Percentiles rank a stretch among this genome's conserved stretches.
Evolutionary conservation across 2,888 invertebrate species (phyloP).

Genomic region (Osmoderma eremita): DNA sequence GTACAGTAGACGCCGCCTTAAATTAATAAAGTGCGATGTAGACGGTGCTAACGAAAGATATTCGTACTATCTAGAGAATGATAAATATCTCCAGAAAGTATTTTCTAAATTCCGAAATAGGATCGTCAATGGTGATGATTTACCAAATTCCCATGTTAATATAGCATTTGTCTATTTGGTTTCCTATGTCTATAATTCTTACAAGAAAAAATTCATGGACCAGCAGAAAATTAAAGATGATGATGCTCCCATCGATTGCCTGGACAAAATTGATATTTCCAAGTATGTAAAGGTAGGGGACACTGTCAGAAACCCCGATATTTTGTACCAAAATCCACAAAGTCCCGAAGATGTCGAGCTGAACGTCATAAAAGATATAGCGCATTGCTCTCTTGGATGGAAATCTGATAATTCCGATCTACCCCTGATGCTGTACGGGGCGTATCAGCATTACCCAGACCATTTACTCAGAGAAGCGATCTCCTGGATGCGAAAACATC

Average conservation of each 20-base stretch:
- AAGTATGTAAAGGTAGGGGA: constrained; percentile 14
- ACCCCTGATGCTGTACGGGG: constrained; percentile 74
- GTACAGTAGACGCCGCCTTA: constrained; percentile 72
- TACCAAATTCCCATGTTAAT: constrained; percentile 40
- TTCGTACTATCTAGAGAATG: constrained; percentile 31
- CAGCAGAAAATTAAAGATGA: constrained; percentile 41
- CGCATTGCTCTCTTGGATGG: constrained; percentile 74
- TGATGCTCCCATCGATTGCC: constrained; percentile 32
- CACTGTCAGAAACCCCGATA: constrained; percentile 4
- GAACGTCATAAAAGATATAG: constrained; percentile 68
- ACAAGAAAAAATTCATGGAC: constrained; percentile 25
- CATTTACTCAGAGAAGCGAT: constrained; percentile 70
- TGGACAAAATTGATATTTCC: constrained; percentile 15
- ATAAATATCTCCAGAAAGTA: constrained; percentile 43
- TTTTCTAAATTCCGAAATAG: constrained; percentile 40
- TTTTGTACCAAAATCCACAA: constrained; percentile 60
- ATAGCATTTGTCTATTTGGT: constrained; percentile 45
- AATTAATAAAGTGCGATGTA: constrained; percentile 60
- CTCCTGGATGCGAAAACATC: constrained; percentile 68
- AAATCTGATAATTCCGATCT: constrained; percentile 71
- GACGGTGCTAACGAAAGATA: constrained; percentile 22
- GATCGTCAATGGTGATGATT: constrained; percentile 16
- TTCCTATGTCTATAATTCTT: constrained; percentile 32
- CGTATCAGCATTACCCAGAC: constrained; percentile 79
- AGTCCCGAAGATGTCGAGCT: constrained; percentile 66